A percentile compares a stretch with the other conserved stretches of the same genome.
Conservation (phyloP, 2,888 invertebrate genomes). For the Gryllus longicercus region DNA sequence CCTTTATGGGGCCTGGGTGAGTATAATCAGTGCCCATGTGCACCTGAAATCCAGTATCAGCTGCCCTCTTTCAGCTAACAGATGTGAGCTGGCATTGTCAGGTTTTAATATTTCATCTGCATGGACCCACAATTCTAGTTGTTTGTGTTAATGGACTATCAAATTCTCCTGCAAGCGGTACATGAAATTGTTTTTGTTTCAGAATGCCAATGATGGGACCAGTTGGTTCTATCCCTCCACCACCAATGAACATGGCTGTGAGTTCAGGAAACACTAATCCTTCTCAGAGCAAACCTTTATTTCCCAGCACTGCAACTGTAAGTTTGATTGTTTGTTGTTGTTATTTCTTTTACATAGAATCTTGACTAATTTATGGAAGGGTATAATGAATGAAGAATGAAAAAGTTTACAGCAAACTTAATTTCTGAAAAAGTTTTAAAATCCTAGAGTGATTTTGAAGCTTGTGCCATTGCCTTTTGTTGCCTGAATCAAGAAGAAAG, state of each 20-base stretch:
- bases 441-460: too few species aligned
- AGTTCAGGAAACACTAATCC: constrained; percentile 48
- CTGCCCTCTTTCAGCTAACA: neutral
- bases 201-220: constrained; percentile 57
- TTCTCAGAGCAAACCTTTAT: constrained; percentile 64
- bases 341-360: neutral
- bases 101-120: neutral
- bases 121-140: neutral
- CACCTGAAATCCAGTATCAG: neutral
- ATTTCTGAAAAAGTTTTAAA: too few species aligned
- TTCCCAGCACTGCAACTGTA: constrained; percentile 66
- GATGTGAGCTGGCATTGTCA: neutral
- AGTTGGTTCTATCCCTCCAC: constrained; percentile 42
- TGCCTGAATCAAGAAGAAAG: too few species aligned
- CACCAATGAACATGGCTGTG: constrained; percentile 47
- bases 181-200: constrained; percentile 37
- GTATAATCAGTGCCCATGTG: constrained; percentile 31
- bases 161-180: neutral
- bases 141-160: neutral
- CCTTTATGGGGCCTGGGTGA: constrained; percentile 68
- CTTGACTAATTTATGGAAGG: neutral
- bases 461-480: too few species aligned
- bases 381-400: too few species aligned
- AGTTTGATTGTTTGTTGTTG: constrained; percentile 35
- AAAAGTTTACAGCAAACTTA: too few species aligned